phyloP scores from a whole-genome alignment of 2,113 vertebrate genomes.

The Grammomys surdaster region DNA sequence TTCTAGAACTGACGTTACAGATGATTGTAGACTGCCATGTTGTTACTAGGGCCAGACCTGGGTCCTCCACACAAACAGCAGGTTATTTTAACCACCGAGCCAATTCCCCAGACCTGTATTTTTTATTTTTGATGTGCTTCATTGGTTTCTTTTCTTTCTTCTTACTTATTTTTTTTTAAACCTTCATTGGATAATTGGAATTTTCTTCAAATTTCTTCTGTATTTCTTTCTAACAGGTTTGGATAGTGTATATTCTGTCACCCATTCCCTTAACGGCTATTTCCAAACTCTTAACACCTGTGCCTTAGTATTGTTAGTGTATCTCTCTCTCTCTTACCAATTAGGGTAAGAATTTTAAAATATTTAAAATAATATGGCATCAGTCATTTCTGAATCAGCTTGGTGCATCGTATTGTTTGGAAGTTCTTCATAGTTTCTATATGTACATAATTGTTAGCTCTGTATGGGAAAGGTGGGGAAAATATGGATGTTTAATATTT shows the following conservation, averaged over 20 bases:
- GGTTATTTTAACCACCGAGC: background rate
- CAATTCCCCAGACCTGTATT: background rate
- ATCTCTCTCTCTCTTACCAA: background rate
- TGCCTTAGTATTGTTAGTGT: constrained; percentile 4
- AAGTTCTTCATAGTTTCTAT: constrained; percentile 2
- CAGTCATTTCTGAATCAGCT: background rate
- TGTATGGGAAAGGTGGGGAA: background rate
- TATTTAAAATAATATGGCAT: background rate
- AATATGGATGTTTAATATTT: background rate
- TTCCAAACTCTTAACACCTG: background rate
- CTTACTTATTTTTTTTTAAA: background rate
- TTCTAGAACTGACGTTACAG: background rate
- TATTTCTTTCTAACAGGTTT: background rate
- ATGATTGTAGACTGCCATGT: no score
- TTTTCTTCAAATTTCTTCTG: background rate
- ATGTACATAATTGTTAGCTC: background rate
- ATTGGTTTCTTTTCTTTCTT: background rate
- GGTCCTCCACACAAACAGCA: background rate
- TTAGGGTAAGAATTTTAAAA: constrained; percentile 17
- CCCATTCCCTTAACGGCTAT: constrained; percentile 14
- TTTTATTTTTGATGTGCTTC: constrained; percentile 44
- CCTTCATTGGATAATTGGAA: background rate
- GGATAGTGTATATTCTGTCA: constrained; percentile 17
- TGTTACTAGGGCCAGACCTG: background rate
- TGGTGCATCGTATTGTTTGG: background rate